A percentile compares a stretch with the other conserved stretches of the same genome.
phyloP scores from a whole-genome alignment of 2,113 vertebrate species.

The Henicopernis longicauda region DNA sequence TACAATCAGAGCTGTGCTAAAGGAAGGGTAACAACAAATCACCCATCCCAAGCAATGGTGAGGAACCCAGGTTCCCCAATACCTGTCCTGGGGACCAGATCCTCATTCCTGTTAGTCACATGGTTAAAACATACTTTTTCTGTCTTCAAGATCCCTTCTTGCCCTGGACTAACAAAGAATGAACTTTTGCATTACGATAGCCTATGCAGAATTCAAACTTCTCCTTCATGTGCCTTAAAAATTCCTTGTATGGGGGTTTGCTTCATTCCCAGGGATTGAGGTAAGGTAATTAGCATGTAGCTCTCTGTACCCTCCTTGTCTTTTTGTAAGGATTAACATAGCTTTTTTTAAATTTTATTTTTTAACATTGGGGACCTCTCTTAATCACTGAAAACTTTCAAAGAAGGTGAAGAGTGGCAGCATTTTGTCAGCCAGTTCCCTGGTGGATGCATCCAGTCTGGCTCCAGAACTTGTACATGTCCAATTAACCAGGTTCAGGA shows the following conservation, averaged over 20 bases:
- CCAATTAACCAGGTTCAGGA: neutral
- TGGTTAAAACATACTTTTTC: neutral
- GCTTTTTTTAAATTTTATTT: neutral
- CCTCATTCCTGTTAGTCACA: neutral
- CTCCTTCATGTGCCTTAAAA: neutral
- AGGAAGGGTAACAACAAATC: neutral
- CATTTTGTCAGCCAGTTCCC: neutral
- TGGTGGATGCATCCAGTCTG: neutral
- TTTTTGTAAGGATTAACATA: neutral
- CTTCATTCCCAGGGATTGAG: neutral
- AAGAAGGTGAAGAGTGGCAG: neutral
- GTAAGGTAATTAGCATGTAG: neutral
- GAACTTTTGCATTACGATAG: accelerated
- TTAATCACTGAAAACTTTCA: neutral
- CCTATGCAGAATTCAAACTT: neutral
- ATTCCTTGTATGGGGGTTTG: neutral
- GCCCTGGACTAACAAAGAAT: neutral
- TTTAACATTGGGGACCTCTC: neutral
- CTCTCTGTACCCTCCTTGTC: neutral
- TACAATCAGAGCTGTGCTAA: neutral
- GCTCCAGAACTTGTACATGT: neutral
- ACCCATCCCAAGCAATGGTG: neutral
- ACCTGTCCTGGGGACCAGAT: neutral
- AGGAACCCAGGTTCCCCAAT: neutral
- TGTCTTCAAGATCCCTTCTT: neutral